A percentile compares a stretch with the other conserved stretches of the same genome.
Conservation (phyloP, 2,797 vertebrate genomes). For the Silurus aristotelis region DNA sequence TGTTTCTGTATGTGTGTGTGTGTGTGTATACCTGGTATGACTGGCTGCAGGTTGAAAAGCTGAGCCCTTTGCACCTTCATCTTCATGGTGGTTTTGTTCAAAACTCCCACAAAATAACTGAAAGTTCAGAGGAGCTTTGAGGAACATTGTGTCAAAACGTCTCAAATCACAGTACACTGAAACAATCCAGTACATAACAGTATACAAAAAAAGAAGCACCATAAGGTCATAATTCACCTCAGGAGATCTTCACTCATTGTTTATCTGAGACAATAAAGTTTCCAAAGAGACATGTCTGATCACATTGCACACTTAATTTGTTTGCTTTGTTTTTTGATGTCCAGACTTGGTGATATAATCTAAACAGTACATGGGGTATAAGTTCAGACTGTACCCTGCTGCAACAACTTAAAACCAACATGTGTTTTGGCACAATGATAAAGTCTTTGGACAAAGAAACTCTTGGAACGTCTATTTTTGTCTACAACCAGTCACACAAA, state of each 20-base stretch:
- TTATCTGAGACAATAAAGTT: background rate
- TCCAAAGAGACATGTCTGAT: background rate
- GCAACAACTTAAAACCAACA: background rate
- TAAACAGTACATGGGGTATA: background rate
- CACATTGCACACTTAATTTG: background rate
- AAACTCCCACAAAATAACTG: constrained; percentile 91
- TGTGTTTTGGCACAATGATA: background rate
- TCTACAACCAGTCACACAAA: no score
- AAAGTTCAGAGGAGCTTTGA: background rate
- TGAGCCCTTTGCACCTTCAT: constrained; percentile 91
- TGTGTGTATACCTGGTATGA: constrained; percentile 79
- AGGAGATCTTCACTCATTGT: background rate
- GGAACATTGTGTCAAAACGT: background rate
- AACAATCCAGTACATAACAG: background rate
- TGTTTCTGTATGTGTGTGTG: background rate
- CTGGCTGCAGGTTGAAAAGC: constrained; percentile 87
- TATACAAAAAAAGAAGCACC: background rate
- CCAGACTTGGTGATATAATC: background rate
- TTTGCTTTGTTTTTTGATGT: background rate
- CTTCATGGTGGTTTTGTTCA: constrained; percentile 83
- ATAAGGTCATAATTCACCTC: background rate
- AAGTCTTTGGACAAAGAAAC: no score
- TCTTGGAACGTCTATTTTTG: no score
- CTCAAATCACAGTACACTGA: background rate
- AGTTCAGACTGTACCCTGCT: background rate